A percentile compares a stretch with the other conserved stretches of the same genome.
Conservation (phyloP, 2,888 invertebrate genomes). For the Drosophila merina region DNA sequence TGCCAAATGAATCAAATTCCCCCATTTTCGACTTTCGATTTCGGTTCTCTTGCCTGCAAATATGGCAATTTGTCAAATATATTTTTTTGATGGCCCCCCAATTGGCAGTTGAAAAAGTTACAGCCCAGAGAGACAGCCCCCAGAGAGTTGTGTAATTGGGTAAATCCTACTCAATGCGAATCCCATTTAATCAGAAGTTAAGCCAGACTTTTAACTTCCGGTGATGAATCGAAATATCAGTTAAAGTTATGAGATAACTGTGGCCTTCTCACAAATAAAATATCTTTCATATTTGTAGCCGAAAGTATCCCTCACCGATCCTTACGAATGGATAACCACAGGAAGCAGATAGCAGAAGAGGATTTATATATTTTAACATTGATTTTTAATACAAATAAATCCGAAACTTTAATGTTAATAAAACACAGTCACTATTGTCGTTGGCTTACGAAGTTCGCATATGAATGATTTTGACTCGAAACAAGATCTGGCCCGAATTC, state of each 20-base stretch:
- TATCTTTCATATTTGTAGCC: background rate
- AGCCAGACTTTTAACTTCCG: background rate
- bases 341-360: no score
- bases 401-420: background rate
- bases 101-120: constrained; percentile 25
- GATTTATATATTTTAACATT: no score
- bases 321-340: background rate
- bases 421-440: background rate
- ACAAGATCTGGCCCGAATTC: background rate
- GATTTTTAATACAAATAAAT: no score
- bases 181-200: background rate
- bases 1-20: constrained; percentile 48
- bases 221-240: background rate
- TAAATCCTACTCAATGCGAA: constrained; percentile 1
- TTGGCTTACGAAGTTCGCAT: background rate
- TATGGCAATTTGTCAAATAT: constrained; percentile 43
- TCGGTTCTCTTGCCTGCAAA: constrained; percentile 21
- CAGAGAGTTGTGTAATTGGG: constrained; percentile 26
- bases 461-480: background rate
- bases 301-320: background rate
- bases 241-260: constrained; percentile 2
- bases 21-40: constrained; percentile 23
- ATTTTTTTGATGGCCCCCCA: constrained; percentile 9
- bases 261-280: background rate
- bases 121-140: constrained; percentile 23